Evolutionary conservation across 2,888 invertebrate genomes (phyloP), one percentile per base, ranked within the genome.

Genomic region (Scrobipalpa atriplicella): DNA sequence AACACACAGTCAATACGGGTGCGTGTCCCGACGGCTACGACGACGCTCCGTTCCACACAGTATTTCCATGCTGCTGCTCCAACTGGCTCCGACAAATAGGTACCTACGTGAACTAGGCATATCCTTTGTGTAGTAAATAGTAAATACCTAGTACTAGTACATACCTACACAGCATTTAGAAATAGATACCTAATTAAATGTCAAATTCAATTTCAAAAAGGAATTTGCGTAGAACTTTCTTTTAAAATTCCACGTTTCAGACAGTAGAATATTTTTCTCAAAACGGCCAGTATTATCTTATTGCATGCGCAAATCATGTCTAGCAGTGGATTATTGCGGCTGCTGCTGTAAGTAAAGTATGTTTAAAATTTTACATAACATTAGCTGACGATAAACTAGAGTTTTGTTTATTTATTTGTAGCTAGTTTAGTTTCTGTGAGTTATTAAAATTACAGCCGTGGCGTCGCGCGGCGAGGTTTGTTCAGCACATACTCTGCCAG

Each of bases 1-100:
- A 83, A 68, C 72, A 66, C 78, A 79, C 85, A 86, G 91, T 91
- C 91, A 90, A 91, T 91, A 91, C 84, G 73, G 63, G 73, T 72
- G 77, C 78, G 78, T 73, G 74, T 70, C 71, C 72, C 66, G 60
- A 39, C 64, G 29, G 43, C 47, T 38, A 39, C 38, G 62, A 39
- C 38, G 62, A 41, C 62, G 39, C 64, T 56, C 21, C 19, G 52
- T 52, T 52, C 52, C 16, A 9, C n/a, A 36, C 39, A 13, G 61
- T 19, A 43, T 43, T 62, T 41, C 61, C 61, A 62, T 56, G 18
- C 54, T n/a, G n/a, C n/a, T n/a, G n/a, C n/a, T n/a, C n/a, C n/a
- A n/a, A n/a, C n/a, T n/a, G n/a, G 11, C 54, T 54, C 54, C 21
- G 9, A 19, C 21, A 19, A 18, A 18, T 21, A 11, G n/a, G n/a